A percentile compares a stretch with the other conserved stretches of the same genome.
These are phyloP conservation scores for Ovibos moschatus DNA, from an alignment of 2,113 vertebrate genomes.

Conservation along the genomic window DNA sequence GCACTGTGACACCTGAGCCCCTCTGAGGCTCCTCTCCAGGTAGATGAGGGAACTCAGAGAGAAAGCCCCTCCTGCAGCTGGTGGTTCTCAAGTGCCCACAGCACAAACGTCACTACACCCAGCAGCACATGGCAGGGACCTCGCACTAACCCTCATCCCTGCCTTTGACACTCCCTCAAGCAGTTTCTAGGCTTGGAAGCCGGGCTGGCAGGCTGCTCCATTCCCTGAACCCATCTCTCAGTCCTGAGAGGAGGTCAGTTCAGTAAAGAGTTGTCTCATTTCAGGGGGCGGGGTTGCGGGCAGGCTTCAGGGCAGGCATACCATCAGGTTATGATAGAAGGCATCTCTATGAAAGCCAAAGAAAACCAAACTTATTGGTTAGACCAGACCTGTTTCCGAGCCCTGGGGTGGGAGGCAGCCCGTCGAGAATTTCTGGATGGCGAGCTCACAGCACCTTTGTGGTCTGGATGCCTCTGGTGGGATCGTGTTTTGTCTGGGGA, in stretches of 20 bases:
- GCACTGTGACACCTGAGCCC: neutral
- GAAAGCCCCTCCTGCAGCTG: neutral
- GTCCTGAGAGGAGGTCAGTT: neutral
- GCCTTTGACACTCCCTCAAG: neutral
- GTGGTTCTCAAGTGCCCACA: neutral
- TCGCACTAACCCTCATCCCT: neutral
- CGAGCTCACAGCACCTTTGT: neutral
- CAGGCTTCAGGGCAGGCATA: too few relatives aligned
- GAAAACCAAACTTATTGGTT: neutral
- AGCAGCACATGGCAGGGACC: neutral
- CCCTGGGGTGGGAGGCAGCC: neutral
- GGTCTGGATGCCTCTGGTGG: neutral
- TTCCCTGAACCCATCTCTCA: neutral
- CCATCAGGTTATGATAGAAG: too few relatives aligned
- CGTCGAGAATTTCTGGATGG: too few relatives aligned
- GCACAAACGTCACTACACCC: neutral
- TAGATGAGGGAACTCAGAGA: neutral
- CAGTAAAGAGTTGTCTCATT: neutral
- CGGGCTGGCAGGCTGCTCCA: neutral
- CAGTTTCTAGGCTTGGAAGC: neutral
- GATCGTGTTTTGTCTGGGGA: too few relatives aligned
- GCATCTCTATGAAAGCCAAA: neutral
- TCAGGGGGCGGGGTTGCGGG: too few relatives aligned
- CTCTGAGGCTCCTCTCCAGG: neutral
- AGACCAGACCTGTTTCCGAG: neutral